A percentile compares a stretch with the other conserved stretches of the same genome.
These are phyloP conservation scores for Psittacula derbiana DNA, from an alignment of 2,797 vertebrate species.

Conservation along the genomic window DNA sequence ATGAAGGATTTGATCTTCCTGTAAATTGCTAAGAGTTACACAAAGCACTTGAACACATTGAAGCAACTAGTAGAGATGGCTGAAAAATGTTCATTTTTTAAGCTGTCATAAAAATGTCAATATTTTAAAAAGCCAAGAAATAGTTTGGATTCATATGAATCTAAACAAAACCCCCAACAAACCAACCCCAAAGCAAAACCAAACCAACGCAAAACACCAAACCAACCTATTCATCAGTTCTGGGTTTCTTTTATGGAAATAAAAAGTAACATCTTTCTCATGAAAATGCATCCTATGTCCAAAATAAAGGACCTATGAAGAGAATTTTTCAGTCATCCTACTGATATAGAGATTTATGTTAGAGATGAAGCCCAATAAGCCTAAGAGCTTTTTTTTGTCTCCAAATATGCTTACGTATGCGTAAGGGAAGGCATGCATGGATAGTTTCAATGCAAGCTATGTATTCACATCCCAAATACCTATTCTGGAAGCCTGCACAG, in stretches of 20 bases:
- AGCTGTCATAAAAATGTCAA: neutral
- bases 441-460: neutral
- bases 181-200: neutral
- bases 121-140: neutral
- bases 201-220: neutral
- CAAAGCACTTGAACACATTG: neutral
- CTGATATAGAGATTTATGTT: neutral
- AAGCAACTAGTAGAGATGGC: neutral
- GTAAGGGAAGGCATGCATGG: neutral
- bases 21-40: neutral
- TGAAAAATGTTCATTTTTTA: neutral
- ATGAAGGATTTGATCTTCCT: neutral
- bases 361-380: neutral
- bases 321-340: neutral
- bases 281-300: neutral
- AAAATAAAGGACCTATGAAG: neutral
- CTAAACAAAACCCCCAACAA: neutral
- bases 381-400: neutral
- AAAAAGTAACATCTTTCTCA: neutral
- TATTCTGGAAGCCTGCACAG: neutral
- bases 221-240: neutral
- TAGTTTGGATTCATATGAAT: neutral
- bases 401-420: neutral
- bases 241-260: neutral
- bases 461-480: neutral